Base-by-base conservation (phyloP, 2,113 vertebrate species). In the Tetrax tetrax region DNA sequence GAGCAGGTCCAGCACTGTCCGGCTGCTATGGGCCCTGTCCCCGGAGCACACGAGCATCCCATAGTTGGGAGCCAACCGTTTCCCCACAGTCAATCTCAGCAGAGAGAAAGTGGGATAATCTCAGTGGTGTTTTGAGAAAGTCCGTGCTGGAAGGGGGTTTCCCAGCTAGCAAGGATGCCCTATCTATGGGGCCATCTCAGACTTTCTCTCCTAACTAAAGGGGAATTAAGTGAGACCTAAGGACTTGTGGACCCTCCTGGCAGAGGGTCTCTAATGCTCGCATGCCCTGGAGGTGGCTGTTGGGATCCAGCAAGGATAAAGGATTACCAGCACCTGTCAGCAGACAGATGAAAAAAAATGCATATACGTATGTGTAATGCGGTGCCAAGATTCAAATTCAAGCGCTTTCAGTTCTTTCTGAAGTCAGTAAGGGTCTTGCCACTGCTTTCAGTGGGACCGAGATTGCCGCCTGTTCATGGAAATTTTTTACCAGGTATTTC, bases 61-160 rank as follows among this genome's bases (percentile, higher is more conserved):
- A 15, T 4, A 22, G 21, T 3, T 28, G 63, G 23, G 6, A 48
- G 41, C 1, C 0, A 29, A 8, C 3, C 5, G 24, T 41, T 59
- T 51, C 51, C 24, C 35, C 60, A 10, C 14, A 10, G 51, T 28
- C 64, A 88, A 82, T 45, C 63, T 57, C 79, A 65, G 66, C 50
- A 54, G 78, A 87, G 85, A 65, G 90, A 92, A 97, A 95, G 95
- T 72, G 71, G 63, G 71, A 80, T 90, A 68, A 83, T 83, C 83
- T 61, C 90, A n/a, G 37, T 1, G 24, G 80, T 77, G 57, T 17
- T 87, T 75, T 27, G 9, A 38, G 75, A n/a, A 88, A 80, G 72
- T 8, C 87, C 45, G 64, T 23, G 74, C 84, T 87, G 81, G 69
- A 54, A 91, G 84, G 33, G 24, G 1, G 0, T 51, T 68, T 71